These are phyloP conservation scores for Sarcophaga bullata DNA, from an alignment of 1,140 invertebrate species.

Conservation along the genomic window DNA sequence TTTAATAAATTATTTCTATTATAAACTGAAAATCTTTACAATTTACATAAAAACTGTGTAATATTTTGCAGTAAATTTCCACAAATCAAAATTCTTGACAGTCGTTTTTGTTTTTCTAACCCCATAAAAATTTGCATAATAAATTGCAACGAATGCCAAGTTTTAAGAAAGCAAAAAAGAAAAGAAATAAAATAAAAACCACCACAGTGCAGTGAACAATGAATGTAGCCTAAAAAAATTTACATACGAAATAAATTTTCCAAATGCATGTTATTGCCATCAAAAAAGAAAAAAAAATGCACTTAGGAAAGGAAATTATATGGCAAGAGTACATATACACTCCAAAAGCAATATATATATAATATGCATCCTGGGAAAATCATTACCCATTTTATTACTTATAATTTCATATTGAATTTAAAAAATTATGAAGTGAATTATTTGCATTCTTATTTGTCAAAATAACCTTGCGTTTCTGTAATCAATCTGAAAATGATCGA, in stretches of 20 bases:
- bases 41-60: too few relatives aligned
- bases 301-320: neutral
- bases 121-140: neutral
- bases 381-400: too few relatives aligned
- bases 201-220: neutral
- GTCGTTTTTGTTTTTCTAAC: neutral
- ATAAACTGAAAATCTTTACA: too few relatives aligned
- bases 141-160: neutral
- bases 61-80: neutral
- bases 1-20: too few relatives aligned
- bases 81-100: slow-evolving; percentile 6
- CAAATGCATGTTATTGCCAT: neutral
- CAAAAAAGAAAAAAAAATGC: neutral
- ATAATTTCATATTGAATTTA: too few relatives aligned
- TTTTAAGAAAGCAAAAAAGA: neutral
- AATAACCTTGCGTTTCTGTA: too few relatives aligned
- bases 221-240: neutral
- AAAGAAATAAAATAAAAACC: neutral
- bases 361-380: neutral
- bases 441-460: too few relatives aligned
- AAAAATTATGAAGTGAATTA: too few relatives aligned
- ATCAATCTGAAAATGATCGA: too few relatives aligned
- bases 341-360: neutral
- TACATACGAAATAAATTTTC: slow-evolving; percentile 20
- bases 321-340: neutral